Base-by-base conservation (phyloP, 2,888 invertebrate species). In the Coleophora flavipennella region DNA sequence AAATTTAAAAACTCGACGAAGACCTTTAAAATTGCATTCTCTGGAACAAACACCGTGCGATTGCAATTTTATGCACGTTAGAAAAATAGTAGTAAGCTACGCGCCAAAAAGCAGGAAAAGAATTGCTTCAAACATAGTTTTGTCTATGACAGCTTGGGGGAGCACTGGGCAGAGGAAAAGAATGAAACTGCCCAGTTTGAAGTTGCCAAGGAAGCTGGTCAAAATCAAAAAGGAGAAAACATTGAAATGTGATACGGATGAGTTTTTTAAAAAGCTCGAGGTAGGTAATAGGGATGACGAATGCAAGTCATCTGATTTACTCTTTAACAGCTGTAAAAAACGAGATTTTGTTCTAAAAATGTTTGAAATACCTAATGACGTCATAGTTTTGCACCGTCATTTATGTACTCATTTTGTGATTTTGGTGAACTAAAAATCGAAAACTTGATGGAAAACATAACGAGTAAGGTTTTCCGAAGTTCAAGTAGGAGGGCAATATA, bases 231-330 rank as follows among this genome's bases (percentile, higher is more conserved):
- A 55, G 35, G 63, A 74, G 13, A 67, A 66, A 40, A 50, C 57
- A 1, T 38, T 66, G 20, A 46, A 53, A 8, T 66, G 69, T 44
- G 65, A 80, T 40, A 68, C 62, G 42, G 75, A 76, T 31, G 73
- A 65, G 34, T 84, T 85, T 52, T 83, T 85, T 61, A 68, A 57
- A 46, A 79, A 68, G 38, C 66, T 85, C 39, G 85, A 85, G 84
- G 85, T 85, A 64, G 29, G 36, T 29, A 38, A 13, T 2, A 13
- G 29, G n/a, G n/a, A n/a, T n/a, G n/a, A n/a, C n/a, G n/a, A n/a
- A n/a, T n/a, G n/a, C n/a, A n/a, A n/a, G n/a, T n/a, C n/a, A n/a
- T n/a, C n/a, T n/a, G n/a, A 8, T 35, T n/a, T n/a, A n/a, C n/a
- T n/a, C n/a, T n/a, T n/a, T n/a, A n/a, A n/a, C n/a, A n/a, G n/a